Conservation (phyloP, 2,888 invertebrate species). For the Leuctra nigra region DNA sequence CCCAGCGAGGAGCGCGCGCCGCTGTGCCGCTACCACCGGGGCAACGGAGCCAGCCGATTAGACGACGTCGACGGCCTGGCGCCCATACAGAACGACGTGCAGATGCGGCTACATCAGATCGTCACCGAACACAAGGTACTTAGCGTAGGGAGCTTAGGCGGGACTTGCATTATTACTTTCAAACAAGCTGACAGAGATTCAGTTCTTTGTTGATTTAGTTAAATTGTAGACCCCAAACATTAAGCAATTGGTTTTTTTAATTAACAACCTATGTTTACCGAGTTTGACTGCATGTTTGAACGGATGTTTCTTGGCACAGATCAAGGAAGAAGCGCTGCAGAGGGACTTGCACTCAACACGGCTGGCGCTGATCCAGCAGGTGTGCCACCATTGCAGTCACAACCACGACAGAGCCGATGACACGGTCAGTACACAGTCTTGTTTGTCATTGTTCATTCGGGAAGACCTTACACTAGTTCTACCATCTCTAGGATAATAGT, state of each 20-base stretch:
- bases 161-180: no score
- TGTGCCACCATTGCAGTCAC: slow-evolving; percentile 55
- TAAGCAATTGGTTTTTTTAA: no score
- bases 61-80: slow-evolving; percentile 70
- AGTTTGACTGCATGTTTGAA: no score
- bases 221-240: no score
- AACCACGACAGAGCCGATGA: slow-evolving; percentile 51
- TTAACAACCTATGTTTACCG: no score
- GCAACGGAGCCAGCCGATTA: slow-evolving; percentile 37
- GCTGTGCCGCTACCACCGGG: slow-evolving; percentile 34
- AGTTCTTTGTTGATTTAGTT: no score
- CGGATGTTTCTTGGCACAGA: slow-evolving; percentile 42
- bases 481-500: no score
- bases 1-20: slow-evolving; percentile 42
- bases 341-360: slow-evolving; percentile 72
- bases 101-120: slow-evolving; percentile 73
- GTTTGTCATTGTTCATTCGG: no score
- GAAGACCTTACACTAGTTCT: background rate
- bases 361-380: slow-evolving; percentile 61
- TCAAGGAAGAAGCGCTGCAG: slow-evolving; percentile 68
- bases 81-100: slow-evolving; percentile 62
- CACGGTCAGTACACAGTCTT: slow-evolving; percentile 50
- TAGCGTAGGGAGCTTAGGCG: no score
- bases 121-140: slow-evolving; percentile 74
- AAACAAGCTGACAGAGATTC: no score